A percentile compares a stretch with the other conserved stretches of the same genome.
Evolutionary conservation across 92 coral and sea anemone species (phyloP).

Genomic region (Virgularia gustaviana): DNA sequence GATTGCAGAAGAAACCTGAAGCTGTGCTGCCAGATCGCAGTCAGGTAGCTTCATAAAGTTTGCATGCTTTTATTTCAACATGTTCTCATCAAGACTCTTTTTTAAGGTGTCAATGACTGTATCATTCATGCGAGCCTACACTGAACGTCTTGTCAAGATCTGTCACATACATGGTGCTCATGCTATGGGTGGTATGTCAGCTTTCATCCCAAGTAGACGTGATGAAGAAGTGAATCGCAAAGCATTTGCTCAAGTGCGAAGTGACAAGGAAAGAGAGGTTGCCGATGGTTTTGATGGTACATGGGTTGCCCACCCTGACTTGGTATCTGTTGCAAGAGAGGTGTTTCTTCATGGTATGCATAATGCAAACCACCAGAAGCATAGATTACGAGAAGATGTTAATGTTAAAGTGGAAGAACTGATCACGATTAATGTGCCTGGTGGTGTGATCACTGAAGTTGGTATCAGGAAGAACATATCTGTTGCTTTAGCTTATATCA

Average conservation of each 20-base stretch:
- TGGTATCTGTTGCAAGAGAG: constrained; percentile 55
- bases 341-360: constrained; percentile 62
- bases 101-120: constrained; percentile 83
- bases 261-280: constrained; percentile 91
- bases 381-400: constrained; percentile 90
- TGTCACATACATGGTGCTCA: constrained; percentile 96
- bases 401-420: constrained; percentile 90
- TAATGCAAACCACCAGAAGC: constrained; percentile 82
- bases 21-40: constrained; percentile 93
- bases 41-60: constrained; percentile 54
- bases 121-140: constrained; percentile 90
- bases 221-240: constrained; percentile 79
- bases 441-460: constrained; percentile 82
- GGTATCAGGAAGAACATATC: constrained; percentile 72
- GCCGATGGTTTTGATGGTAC: constrained; percentile 98
- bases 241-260: constrained; percentile 80
- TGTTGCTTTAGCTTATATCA: constrained; percentile 81
- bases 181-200: constrained; percentile 99
- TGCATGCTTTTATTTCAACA: too few relatives aligned
- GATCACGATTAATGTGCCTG: constrained; percentile 64
- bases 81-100: background rate
- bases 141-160: constrained; percentile 88
- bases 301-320: constrained; percentile 98
- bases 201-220: constrained; percentile 89
- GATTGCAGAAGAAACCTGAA: constrained; percentile 75